Base-by-base conservation (phyloP, 2,888 invertebrate genomes). In the Spatulosminthurus flaviceps region DNA sequence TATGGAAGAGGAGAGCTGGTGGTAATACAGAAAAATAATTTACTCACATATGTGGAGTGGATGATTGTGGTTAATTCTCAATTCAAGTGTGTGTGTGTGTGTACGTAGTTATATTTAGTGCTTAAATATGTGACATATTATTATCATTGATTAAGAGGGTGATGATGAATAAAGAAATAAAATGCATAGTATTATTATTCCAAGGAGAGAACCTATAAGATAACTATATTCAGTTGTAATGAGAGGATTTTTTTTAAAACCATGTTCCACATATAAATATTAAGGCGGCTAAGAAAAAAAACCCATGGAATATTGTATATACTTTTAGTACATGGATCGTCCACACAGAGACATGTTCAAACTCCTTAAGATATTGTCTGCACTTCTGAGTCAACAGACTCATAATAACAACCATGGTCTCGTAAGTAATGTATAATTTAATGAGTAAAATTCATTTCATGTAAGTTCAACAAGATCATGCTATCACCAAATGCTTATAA, bases 141-240 rank as follows among this genome's bases (percentile, higher is more conserved):
- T 42, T 72, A 72, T 51, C 72, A 72, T 26, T 72, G 72, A 72
- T 72, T 72, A 72, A 72, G 72, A 72, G 72, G 72, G 72, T 72
- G 72, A 72, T 72, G 72, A 72, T 72, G 72, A 43, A 72, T 72
- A 72, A 72, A 72, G 24, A 51, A 71, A 28, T n/a, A 67, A n/a
- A 67, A 26, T 28, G 29, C 16, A 28, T 42, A 71, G 24, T 22
- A 5, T 34, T n/a, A 5, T n/a, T n/a, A n/a, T n/a, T n/a, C n/a
- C 21, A 24, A 19, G 26, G 42, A 51, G 28, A 41, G n/a, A n/a
- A n/a, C n/a, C 13, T 29, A 22, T n/a, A 28, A 43, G 60, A 21
- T 26, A 64, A 64, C 41, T 28, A 51, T 51, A 51, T 51, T 51
- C 16, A 51, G 51, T 51, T 11, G 51, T 51, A 51, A 51, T n/a